Conservation (phyloP, 2,888 invertebrate species). For the Drosophila infuscata region DNA sequence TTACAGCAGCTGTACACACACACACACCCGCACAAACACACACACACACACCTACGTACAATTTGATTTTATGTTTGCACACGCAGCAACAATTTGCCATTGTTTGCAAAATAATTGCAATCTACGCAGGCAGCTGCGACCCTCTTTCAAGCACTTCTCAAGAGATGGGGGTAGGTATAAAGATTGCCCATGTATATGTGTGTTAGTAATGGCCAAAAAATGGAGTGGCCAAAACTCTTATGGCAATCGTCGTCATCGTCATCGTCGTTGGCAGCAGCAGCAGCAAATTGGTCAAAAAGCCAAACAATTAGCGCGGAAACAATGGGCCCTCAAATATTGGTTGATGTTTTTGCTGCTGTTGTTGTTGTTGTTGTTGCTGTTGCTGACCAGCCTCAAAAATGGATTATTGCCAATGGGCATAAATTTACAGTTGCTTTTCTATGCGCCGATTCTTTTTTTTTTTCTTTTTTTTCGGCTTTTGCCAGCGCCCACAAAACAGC, state of each 20-base stretch:
- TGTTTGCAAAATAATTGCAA: conserved; percentile 84
- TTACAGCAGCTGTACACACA: conserved; percentile 51
- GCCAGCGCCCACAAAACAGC: conserved; percentile 48
- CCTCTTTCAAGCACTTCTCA: not conserved
- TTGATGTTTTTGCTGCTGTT: conserved; percentile 70
- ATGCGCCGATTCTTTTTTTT: conserved; percentile 16
- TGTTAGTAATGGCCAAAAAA: conserved; percentile 31
- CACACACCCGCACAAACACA: conserved; percentile 47
- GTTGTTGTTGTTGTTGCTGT: conserved; percentile 24
- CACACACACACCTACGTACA: conserved; percentile 51
- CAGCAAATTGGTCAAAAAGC: conserved; percentile 78
- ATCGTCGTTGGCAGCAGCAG: conserved; percentile 7
- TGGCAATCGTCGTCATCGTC: conserved; percentile 17
- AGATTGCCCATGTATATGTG: conserved; percentile 10
- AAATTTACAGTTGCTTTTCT: conserved; percentile 77
- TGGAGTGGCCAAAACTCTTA: conserved; percentile 32
- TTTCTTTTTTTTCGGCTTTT: conserved; percentile 13
- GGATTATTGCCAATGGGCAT: conserved; percentile 84
- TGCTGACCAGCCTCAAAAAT: conserved; percentile 84
- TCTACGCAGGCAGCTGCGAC: conserved; percentile 81
- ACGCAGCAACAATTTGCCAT: conserved; percentile 82
- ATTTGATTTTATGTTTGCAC: conserved; percentile 80
- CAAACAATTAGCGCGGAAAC: conserved; percentile 85
- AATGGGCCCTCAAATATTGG: conserved; percentile 84
- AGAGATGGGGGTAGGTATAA: not conserved